phyloP scores from a whole-genome alignment of 2,113 vertebrate genomes.

The Sceloporus undulatus region DNA sequence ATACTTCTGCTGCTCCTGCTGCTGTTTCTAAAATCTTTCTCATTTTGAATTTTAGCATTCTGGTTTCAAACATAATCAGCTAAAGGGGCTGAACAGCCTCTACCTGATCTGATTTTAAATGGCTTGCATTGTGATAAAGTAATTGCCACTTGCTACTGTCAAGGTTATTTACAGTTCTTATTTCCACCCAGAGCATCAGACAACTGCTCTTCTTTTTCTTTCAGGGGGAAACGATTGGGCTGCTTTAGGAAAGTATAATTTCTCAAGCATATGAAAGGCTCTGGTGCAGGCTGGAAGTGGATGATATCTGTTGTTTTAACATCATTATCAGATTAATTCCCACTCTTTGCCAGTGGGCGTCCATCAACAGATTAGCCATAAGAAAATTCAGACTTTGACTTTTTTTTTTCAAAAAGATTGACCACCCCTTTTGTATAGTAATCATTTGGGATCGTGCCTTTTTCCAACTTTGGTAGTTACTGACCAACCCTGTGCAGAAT shows the following conservation, averaged over 20 bases:
- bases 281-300: background rate
- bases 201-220: constrained; percentile 20
- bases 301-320: background rate
- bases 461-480: no score
- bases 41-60: constrained; percentile 18
- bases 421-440: no score
- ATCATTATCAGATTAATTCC: no score
- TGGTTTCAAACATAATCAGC: background rate
- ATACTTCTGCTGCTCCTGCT: no score
- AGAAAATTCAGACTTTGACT: no score
- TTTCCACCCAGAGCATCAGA: background rate
- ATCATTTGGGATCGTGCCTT: no score
- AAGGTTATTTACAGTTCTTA: constrained; percentile 19
- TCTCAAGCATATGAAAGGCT: background rate
- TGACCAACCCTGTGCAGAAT: no score
- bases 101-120: background rate
- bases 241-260: constrained; percentile 24
- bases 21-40: constrained; percentile 1
- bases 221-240: constrained; percentile 36
- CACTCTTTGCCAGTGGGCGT: no score
- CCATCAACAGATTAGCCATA: no score
- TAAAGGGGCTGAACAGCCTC: constrained; percentile 18
- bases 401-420: no score
- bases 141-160: background rate
- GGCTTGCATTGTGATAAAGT: background rate